These are phyloP conservation scores for Sinosuthora webbiana DNA, from an alignment of 2,113 vertebrate species.

Conservation along the genomic window DNA sequence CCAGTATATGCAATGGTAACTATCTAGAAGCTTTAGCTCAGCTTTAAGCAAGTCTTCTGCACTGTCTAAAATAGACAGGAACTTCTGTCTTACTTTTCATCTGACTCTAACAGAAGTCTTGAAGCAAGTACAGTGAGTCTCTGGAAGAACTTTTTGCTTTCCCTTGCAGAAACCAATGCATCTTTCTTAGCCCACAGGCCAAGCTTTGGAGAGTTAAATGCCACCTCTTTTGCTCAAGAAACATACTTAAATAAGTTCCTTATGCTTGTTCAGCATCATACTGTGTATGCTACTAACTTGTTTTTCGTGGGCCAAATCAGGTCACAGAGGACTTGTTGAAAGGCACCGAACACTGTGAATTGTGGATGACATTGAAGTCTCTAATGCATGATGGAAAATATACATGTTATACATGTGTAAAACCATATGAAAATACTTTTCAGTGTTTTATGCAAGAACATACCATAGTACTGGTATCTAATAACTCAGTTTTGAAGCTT, in stretches of 20 bases:
- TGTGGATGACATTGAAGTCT: background rate
- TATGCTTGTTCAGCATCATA: background rate
- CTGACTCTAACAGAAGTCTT: background rate
- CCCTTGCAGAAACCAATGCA: background rate
- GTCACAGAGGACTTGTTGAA: background rate
- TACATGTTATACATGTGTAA: background rate
- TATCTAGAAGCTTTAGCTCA: background rate
- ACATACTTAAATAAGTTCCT: background rate
- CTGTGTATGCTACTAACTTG: background rate
- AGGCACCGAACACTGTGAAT: background rate
- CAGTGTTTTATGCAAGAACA: constrained; percentile 10
- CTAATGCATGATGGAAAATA: background rate
- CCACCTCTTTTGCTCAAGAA: background rate
- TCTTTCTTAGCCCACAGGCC: background rate
- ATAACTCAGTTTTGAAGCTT: constrained; percentile 43
- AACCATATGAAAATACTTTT: constrained; percentile 41
- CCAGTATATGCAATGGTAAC: background rate
- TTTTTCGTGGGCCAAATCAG: background rate
- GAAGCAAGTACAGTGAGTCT: background rate
- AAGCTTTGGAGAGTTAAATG: constrained; percentile 1
- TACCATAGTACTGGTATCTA: constrained; percentile 12
- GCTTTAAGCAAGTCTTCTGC: background rate
- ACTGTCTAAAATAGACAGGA: background rate
- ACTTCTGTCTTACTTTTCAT: background rate
- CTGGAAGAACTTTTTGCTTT: background rate